phyloP scores from a whole-genome alignment of 2,113 vertebrate genomes.

The Takifugu flavidus region DNA sequence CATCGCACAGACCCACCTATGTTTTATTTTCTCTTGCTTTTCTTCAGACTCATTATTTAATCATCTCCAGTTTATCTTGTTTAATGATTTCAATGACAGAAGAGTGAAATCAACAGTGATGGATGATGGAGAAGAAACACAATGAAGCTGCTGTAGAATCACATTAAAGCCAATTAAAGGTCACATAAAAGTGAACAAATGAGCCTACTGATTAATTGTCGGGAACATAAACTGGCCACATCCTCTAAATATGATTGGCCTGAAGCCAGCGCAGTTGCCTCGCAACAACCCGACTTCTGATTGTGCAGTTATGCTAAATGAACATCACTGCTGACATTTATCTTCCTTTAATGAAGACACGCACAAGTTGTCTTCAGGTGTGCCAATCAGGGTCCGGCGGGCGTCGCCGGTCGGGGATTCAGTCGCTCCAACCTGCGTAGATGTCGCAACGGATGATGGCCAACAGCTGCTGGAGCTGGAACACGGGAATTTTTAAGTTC shows the following conservation, averaged over 20 bases:
- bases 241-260: slow-evolving; percentile 24
- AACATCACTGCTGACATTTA: background rate
- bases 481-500: too few species aligned
- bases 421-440: too few species aligned
- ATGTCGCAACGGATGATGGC: too few species aligned
- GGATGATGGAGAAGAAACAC: background rate
- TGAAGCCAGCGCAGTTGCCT: background rate
- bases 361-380: too few species aligned
- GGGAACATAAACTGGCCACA: slow-evolving; percentile 2
- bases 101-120: background rate
- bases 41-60: too few species aligned
- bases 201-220: slow-evolving; percentile 17
- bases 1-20: too few species aligned
- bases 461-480: too few species aligned
- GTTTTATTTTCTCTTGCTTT: too few species aligned
- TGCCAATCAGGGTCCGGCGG: too few species aligned
- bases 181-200: slow-evolving; percentile 30
- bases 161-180: slow-evolving; percentile 21
- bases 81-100: too few species aligned
- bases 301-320: background rate
- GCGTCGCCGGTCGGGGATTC: too few species aligned
- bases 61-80: too few species aligned
- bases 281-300: background rate
- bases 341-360: background rate
- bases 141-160: slow-evolving; percentile 6